Conservation (phyloP, 2,797 vertebrate species). For the Meriones psammophilus region DNA sequence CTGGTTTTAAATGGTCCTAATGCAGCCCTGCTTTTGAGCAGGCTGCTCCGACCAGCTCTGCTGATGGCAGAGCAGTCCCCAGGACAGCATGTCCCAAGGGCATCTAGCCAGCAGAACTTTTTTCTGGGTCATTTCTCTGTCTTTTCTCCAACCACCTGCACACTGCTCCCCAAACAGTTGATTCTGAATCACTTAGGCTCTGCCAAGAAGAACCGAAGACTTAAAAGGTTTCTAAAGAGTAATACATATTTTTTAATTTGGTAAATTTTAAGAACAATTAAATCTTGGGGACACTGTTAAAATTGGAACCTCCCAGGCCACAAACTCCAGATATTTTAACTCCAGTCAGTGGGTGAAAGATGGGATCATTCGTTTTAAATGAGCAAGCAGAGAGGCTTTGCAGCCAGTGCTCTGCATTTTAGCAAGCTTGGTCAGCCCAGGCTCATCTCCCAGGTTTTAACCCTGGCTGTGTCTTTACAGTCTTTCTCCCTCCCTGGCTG, state of each 20-base stretch:
- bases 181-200: constrained; percentile 19
- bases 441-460: background rate
- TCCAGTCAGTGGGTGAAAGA: background rate
- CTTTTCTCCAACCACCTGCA: constrained; percentile 37
- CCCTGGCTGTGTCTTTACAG: background rate
- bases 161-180: background rate
- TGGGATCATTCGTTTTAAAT: background rate
- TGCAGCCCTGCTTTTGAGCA: constrained; percentile 63
- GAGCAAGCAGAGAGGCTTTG: background rate
- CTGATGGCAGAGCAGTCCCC: constrained; percentile 32
- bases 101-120: background rate
- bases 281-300: constrained; percentile 1
- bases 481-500: background rate
- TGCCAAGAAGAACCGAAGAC: constrained; percentile 15
- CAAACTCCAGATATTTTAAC: constrained; percentile 21
- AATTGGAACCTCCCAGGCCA: background rate
- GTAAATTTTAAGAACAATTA: background rate
- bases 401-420: background rate
- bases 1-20: constrained; percentile 77
- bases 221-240: constrained; percentile 40
- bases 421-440: background rate
- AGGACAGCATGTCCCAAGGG: constrained; percentile 58
- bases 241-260: constrained; percentile 52
- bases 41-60: background rate
- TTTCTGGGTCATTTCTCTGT: constrained; percentile 55